These are phyloP conservation scores for Habrosyne pyritoides DNA, from an alignment of 2,888 invertebrate genomes.

Conservation along the genomic window DNA sequence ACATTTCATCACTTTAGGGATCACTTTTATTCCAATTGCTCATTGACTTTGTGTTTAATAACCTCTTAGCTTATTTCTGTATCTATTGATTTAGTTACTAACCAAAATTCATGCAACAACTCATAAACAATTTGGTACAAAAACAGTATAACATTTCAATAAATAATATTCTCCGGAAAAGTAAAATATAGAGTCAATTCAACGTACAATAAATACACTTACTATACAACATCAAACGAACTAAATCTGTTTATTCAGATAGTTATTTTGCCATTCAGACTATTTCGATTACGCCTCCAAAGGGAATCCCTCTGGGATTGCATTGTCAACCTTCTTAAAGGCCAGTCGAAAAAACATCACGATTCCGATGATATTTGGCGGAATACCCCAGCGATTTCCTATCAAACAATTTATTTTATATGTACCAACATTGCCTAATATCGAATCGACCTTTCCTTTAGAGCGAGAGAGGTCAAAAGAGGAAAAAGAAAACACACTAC, in stretches of 20 bases:
- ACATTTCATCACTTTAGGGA: too few relatives aligned
- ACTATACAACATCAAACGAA: neutral
- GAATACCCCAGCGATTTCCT: slow-evolving; percentile 5
- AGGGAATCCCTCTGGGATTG: neutral
- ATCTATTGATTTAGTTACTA: too few relatives aligned
- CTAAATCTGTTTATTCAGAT: neutral
- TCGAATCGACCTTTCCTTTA: slow-evolving; percentile 48
- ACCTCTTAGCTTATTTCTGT: too few relatives aligned
- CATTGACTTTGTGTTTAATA: too few relatives aligned
- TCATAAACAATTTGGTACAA: too few relatives aligned
- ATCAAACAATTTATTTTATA: slow-evolving; percentile 22
- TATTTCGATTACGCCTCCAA: slow-evolving; percentile 3
- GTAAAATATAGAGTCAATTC: neutral
- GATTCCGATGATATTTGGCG: slow-evolving; percentile 4
- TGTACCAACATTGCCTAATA: slow-evolving; percentile 30
- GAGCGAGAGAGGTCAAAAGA: slow-evolving; percentile 34
- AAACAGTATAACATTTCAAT: neutral
- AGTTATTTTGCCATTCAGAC: neutral
- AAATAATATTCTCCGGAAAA: neutral
- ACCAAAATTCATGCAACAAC: too few relatives aligned
- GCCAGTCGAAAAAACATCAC: slow-evolving; percentile 6
- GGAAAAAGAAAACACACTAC: slow-evolving; percentile 40
- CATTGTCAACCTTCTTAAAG: slow-evolving; percentile 8
- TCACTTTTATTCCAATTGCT: too few relatives aligned
- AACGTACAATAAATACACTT: neutral